Evolutionary conservation across 2,888 invertebrate species (phyloP), one percentile per base, ranked within the genome.

Genomic region (Epinotia nisella): DNA sequence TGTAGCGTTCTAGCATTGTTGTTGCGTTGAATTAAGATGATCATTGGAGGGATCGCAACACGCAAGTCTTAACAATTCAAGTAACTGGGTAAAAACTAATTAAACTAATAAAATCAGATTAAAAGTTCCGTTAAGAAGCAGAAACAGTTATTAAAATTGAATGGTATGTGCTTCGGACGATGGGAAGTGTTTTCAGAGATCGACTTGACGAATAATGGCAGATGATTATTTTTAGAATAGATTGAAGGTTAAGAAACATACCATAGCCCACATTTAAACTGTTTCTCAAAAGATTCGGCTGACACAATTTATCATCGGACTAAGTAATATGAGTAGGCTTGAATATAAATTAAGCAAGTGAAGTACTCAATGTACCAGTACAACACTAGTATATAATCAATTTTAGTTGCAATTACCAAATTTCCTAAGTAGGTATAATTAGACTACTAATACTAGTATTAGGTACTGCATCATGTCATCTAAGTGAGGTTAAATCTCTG

Each of bases 101-200:
- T n/a, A 58, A 58, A 58, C 58, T 5, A 60, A 13, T 59, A 49
- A 39, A 60, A 60, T 60, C 51, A 51, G 39, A 68, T 68, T 59
- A 59, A 35, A 35, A 68, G 51, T 19, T 19, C 9, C 53, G 35
- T 35, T 9, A 35, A 35, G 53, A 62, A 68, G 53, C 45, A 29
- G 19, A 10, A 61, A 61, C 72, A 67, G 39, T 60, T 51, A 69
- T 39, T 55, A 17, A 41, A 55, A 61, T 56, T 62, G 53, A 70
- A 41, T n/a, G 55, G 45, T 62, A 70, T 55, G 61, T 62, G 70
- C 55, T 55, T 9, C 19, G 53, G 9, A n/a, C 53, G 55, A 62
- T 62, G 62, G 29, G 55, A 29, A 29, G 29, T 7, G 29, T 29
- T 29, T 29, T 29, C 58, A 60, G 51, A 39, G 65, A 19, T 35